Evolutionary conservation across 2,113 vertebrate species (phyloP), one percentile per base, ranked within the genome.

Genomic region (Chloroceryle aenea): DNA sequence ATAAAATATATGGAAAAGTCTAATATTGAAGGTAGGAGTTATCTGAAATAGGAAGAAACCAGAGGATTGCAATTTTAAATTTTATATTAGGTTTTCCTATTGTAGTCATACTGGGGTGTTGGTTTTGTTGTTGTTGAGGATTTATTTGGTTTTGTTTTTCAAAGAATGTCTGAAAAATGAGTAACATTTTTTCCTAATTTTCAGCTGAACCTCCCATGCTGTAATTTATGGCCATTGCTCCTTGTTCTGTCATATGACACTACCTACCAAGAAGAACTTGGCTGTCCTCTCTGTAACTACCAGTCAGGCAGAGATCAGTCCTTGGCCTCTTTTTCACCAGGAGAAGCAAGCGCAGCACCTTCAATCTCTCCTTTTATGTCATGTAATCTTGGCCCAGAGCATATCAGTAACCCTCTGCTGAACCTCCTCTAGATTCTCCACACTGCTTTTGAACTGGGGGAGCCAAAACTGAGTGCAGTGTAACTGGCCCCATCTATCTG

Each of bases 91-190:
- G 9, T 40, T 72, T 68, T 90, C 42, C 72, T 53, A 8, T 53
- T 59, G 34, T 36, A 32, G n/a, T 91, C 40, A 20, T 45, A 36
- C 50, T 69, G 67, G 40, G 38, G 11, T 71, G n/a, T 84, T 81
- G 42, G 8, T 93, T 74, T 66, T 3, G 2, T 52, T 59, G 47
- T 74, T 84, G n/a, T 69, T 84, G 75, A 34, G 59, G 29, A 1
- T 3, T 8, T 5, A 4, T 47, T 81, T 66, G 36, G 7, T 32
- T 66, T 43, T 79, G 38, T 61, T 93, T 89, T 59, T 85, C 59
- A 94, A 93, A 91, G 95, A 86, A 76, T 62, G 69, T 27, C 58
- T 78, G 52, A 85, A 91, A 95, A 93, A 87, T 55, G 19, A 82
- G 50, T 53, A 66, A 81, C 26, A 11, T 67, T 97, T 79, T 63